Evolutionary conservation across 2,113 vertebrate species (phyloP), one percentile per base, ranked within the genome.

Genomic region (Strix uralensis): DNA sequence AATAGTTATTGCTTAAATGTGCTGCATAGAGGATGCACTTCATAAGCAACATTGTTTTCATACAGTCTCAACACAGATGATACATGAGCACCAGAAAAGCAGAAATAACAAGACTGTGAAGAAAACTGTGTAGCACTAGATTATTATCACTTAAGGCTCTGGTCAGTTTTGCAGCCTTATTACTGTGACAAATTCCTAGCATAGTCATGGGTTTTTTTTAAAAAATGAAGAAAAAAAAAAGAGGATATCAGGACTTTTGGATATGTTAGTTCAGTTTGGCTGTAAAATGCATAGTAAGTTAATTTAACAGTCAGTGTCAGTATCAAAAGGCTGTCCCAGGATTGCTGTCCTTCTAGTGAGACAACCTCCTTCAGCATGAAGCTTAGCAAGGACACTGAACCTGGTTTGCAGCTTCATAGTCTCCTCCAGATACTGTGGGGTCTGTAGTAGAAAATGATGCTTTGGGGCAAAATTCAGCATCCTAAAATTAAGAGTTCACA

Each of bases 161-260:
- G 42, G 15, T 77, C 25, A 90, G 21, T 66, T 95, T 80, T 86
- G 46, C 17, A 51, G 13, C 14, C 19, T 85, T 83, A 29, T 46
- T 82, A 40, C 12, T 32, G 36, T 32, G 19, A 67, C 2, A 70
- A 75, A 75, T 69, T 87, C 36, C 22, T 74, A 52, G 3, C 4
- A 22, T 9, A 77, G 10, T 40, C 5, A 66, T 46, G 49, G 5
- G 44, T 7, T 46, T 46, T 15, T 38, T 62, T 72, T 11, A 4
- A 42, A 66, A 74, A 72, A 42, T 7, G 66, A 66, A 25, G 2
- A 16, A 17, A 40, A 5, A 46, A 29, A 34, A 70, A 25, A 30
- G 0, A 3, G 4, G 4, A 47, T 4, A 59, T 2, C 14, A 44
- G 7, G 3, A 2, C 8, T 73, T 83, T 74, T 51, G 23, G 23